phyloP scores from a whole-genome alignment of 2,113 vertebrate species.

The Thunnus thynnus region DNA sequence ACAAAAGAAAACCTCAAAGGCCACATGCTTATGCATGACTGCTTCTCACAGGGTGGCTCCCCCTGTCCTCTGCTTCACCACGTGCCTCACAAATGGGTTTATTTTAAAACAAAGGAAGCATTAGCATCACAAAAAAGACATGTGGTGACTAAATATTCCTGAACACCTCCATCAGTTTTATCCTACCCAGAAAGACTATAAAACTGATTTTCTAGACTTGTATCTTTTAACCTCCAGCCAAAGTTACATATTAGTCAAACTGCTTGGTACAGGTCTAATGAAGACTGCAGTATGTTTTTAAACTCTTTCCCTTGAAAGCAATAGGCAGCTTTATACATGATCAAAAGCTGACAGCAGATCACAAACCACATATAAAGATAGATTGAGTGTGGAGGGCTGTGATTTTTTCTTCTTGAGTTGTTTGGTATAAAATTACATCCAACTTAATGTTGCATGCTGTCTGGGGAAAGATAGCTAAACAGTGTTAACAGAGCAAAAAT shows the following conservation, averaged over 20 bases:
- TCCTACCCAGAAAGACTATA: not conserved
- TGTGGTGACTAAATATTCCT: not conserved
- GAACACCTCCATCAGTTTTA: not conserved
- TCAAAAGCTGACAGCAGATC: too few relatives aligned
- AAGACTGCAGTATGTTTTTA: not conserved
- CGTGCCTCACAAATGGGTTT: constrained; percentile 2
- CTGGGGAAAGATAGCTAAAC: too few relatives aligned
- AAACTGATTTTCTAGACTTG: not conserved
- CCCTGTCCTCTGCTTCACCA: not conserved
- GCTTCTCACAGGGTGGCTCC: too few relatives aligned
- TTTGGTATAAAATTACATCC: too few relatives aligned
- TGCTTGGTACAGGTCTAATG: not conserved
- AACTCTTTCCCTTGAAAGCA: not conserved
- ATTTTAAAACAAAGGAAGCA: constrained; percentile 9
- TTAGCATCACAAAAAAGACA: constrained; percentile 10
- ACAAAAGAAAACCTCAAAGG: constrained; percentile 1
- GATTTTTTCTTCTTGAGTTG: too few relatives aligned
- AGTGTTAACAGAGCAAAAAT: too few relatives aligned
- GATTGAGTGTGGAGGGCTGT: too few relatives aligned
- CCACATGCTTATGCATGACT: constrained; percentile 14
- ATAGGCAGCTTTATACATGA: too few relatives aligned
- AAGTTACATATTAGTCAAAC: not conserved
- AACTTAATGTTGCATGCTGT: too few relatives aligned
- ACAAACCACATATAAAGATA: too few relatives aligned
- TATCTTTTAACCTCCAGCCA: not conserved